Evolutionary conservation across 2,113 vertebrate genomes (phyloP), one percentile per base, ranked within the genome.

Genomic region (Ranitomeya variabilis): DNA sequence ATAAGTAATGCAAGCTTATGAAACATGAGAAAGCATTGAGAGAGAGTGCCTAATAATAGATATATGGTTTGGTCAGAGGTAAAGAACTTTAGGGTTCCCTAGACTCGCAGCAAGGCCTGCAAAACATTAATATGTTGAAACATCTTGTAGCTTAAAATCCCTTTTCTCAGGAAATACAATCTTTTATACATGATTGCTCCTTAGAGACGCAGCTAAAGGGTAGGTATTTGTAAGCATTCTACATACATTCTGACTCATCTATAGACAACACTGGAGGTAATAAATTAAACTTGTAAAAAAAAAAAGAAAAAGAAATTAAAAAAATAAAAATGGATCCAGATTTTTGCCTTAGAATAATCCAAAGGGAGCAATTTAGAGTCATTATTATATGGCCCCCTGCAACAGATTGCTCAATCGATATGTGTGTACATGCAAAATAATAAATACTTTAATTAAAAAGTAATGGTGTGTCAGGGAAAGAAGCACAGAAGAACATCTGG

Each of bases 111-210:
- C 45, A 31, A 71, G n/a, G 82, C 45, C 82, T 71, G 82, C 64
- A 84, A 69, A n/a, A 84, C 64, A 84, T 84, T 84, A 71, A 23
- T 45, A 66, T 23, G 81, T 13, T 66, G 37, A 83, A 84, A 84
- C 45, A 84, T 84, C 82, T 84, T 71, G 64, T n/a, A 67, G 64
- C 82, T 84, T 84, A 84, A 84, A 84, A 84, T 69, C 64, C 23
- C 21, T 84, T 69, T 71, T 55, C 66, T 84, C 82, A 84, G 82
- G 82, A 84, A 84, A 84, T 84, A 84, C 82, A 84, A 71, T 84
- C 37, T 84, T 83, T 67, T 71, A 54, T 84, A 45, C 37, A 71
- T 69, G 64, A 84, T 55, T 66, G 51, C 52, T 84, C 82, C 82
- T 84, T 71, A 26, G 82, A 54, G 82, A 45, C 66, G 4, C 21